A percentile compares a stretch with the other conserved stretches of the same genome.
Evolutionary conservation across 1,140 invertebrate species (phyloP).

Genomic region (Brachionus koreanus): DNA sequence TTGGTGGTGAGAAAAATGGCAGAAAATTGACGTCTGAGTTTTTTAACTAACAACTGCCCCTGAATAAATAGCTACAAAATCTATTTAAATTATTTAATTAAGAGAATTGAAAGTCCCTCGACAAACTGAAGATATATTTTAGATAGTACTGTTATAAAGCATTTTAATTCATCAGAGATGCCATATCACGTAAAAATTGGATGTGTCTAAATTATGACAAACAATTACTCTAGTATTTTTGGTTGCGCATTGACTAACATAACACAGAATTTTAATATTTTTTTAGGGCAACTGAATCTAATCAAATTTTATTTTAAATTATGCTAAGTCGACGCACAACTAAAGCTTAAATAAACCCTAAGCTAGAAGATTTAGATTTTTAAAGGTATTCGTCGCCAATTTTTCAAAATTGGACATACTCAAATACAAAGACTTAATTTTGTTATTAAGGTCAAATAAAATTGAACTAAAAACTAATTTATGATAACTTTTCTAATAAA

Average conservation of each 20-base stretch:
- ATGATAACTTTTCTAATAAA: not conserved
- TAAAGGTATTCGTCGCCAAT: conserved; percentile 5
- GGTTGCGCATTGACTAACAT: not conserved
- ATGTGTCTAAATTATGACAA: not conserved
- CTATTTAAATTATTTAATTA: not conserved
- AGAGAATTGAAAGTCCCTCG: not conserved
- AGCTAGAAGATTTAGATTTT: not conserved
- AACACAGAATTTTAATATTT: not conserved
- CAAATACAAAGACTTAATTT: not conserved
- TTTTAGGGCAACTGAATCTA: not conserved
- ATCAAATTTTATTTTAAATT: conserved; percentile 4
- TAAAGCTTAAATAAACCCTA: not conserved
- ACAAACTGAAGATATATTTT: not conserved
- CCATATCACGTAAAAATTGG: not conserved
- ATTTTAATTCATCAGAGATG: not conserved
- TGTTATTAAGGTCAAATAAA: not conserved
- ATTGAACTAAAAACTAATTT: not conserved
- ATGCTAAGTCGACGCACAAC: not conserved
- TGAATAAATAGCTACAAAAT: not conserved
- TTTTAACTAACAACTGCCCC: not conserved
- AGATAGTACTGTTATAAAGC: not conserved
- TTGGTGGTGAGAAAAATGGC: not conserved
- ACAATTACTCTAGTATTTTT: not conserved
- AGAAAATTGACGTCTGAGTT: not conserved
- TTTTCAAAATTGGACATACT: not conserved